Percentiles rank a stretch among this genome's conserved stretches.
Conservation (phyloP, 2,113 vertebrate species). For the Halcyon malimbica region DNA sequence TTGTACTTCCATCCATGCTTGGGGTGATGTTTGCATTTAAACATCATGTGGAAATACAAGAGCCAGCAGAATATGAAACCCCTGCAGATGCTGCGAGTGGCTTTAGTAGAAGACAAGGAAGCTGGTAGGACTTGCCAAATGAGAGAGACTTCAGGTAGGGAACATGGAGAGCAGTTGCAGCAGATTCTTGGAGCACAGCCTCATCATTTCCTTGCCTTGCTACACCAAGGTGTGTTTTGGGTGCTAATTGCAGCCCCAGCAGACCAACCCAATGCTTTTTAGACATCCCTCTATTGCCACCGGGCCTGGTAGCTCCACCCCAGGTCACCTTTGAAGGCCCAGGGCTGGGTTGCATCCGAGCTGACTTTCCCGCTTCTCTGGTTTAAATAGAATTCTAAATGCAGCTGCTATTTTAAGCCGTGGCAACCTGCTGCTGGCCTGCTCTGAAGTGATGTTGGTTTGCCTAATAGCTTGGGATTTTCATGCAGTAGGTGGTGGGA, state of each 20-base stretch:
- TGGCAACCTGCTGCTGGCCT: not conserved
- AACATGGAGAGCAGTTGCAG: constrained; percentile 69
- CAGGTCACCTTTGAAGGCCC: not conserved
- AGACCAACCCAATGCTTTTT: not conserved
- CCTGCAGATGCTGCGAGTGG: rapidly evolving
- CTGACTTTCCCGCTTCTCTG: not conserved
- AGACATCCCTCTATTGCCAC: not conserved
- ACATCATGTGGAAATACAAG: not conserved
- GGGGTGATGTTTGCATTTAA: not conserved
- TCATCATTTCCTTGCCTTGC: constrained; percentile 70
- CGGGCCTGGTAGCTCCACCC: not conserved
- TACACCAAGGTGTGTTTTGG: not conserved
- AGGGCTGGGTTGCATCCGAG: not conserved
- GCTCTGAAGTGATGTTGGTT: not conserved
- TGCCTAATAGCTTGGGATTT: not conserved
- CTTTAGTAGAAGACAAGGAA: constrained; percentile 18
- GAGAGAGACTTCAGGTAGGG: constrained; percentile 57
- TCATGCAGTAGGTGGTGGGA: not conserved
- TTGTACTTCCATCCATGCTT: not conserved
- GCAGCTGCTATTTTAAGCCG: not conserved
- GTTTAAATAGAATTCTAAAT: constrained; percentile 1
- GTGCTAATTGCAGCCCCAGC: not conserved
- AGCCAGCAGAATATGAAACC: not conserved
- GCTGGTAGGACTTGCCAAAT: constrained; percentile 66
- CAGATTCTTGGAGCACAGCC: constrained; percentile 9